These are phyloP conservation scores for Campopleginae sp. DNA, from an alignment of 2,888 invertebrate species.

Conservation along the genomic window DNA sequence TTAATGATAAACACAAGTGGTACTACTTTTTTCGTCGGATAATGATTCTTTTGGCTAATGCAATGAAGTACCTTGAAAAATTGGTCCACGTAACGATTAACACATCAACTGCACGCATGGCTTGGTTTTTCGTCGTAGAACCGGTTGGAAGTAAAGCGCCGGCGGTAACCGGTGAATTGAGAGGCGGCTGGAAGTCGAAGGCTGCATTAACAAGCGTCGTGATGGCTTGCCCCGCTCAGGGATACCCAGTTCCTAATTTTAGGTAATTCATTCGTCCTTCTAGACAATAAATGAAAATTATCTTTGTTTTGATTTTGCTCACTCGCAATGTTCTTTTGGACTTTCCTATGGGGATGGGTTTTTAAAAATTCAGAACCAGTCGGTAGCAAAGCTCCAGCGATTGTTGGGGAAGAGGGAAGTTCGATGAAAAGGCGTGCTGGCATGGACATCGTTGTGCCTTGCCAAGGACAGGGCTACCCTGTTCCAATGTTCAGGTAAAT, in stretches of 20 bases:
- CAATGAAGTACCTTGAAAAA: neutral
- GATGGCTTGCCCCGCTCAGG: slow-evolving; percentile 90
- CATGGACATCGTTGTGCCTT: slow-evolving; percentile 85
- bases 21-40: neutral
- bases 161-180: slow-evolving; percentile 83
- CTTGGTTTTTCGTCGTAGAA: slow-evolving; percentile 82
- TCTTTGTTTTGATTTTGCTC: slow-evolving; percentile 36
- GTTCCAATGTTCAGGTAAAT: slow-evolving; percentile 89
- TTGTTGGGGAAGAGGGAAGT: slow-evolving; percentile 85
- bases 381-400: slow-evolving; percentile 85
- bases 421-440: slow-evolving; percentile 83
- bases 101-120: slow-evolving; percentile 20
- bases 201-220: slow-evolving; percentile 83
- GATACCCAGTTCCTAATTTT: slow-evolving; percentile 87
- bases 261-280: slow-evolving; percentile 84
- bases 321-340: slow-evolving; percentile 8
- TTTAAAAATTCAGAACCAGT: slow-evolving; percentile 84
- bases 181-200: slow-evolving; percentile 80
- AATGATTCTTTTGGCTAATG: neutral
- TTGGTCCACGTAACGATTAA: neutral
- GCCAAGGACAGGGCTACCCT: slow-evolving; percentile 89
- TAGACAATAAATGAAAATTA: slow-evolving; percentile 29
- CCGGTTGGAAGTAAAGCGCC: slow-evolving; percentile 87
- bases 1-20: neutral
- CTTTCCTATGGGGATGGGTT: neutral